Base-by-base conservation (phyloP, 2,797 vertebrate genomes). In the Sparus aurata region DNA sequence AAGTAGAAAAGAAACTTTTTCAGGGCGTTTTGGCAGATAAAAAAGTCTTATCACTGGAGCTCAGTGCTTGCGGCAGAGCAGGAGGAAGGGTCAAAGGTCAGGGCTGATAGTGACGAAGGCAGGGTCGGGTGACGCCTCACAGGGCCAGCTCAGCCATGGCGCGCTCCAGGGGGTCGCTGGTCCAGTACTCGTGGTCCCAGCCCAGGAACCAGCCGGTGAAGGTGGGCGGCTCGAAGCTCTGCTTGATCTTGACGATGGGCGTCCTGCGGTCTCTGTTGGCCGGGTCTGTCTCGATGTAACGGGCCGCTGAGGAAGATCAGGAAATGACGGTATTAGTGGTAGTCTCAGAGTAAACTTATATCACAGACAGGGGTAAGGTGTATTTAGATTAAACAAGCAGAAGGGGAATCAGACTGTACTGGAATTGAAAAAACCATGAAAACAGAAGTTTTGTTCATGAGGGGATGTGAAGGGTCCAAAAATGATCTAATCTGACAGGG, bases 141-240 rank as follows among this genome's bases (percentile, higher is more conserved):
- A 96, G 89, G 53, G 95, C 92, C 87, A 99, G 95, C 2, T 97
- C 96, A 8, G 97, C 98, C 95, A 99, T 94, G 13, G 95, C 97
- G 23, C 97, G 93, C 81, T 99, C 94, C 90, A 99, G 89, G 0
- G 98, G 98, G 81, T 99, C 97, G 4, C 94, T 93, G 74, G 92
- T 92, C 98, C 98, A 99, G 95, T 98, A 99, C 71, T 96, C 96
- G 0, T 97, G 87, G 1, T 99, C 97, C 98, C 98, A 99, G 85
- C 97, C 98, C 77, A 99, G 94, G 96, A 99, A 99, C 98, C 98
- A 99, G 86, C 98, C 98, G 0, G 96, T 96, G 84, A 99, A 99
- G 6, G 98, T 99, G 1, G 98, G 98, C 0, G 97, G 98, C 89
- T 99, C 98, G 0, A 94, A 97, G 62, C 95, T 93, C 87, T 99